Base-by-base conservation (phyloP, 2,888 invertebrate genomes). In the Mesorhabditis spiculigera region DNA sequence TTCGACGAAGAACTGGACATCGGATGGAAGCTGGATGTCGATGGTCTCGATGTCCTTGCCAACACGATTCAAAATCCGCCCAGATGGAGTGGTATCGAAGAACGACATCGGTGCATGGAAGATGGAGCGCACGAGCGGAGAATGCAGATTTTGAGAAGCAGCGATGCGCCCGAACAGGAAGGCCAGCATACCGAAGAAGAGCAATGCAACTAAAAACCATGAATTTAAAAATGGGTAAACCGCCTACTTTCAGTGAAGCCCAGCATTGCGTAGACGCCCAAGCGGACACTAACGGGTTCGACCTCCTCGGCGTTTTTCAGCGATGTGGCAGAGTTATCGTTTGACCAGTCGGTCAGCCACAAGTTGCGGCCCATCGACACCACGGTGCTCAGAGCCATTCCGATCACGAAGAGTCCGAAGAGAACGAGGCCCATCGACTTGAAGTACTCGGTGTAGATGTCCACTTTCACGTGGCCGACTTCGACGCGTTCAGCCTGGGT, bases 11-110 rank as follows among this genome's bases (percentile, higher is more conserved):
- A 85, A 83, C 66, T 85, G 84, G 0, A 85, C 81, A 66, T 85
- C 85, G 74, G 81, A 81, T 16, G 85, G 85, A 5, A 85, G 74
- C 16, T 81, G 73, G 28, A 85, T 74, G 70, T 85, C 85, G 66
- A 85, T 81, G 4, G 85, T 85, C 71, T 85, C 85, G 67, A 85
- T 85, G n/a, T n/a, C n/a, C n/a, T n/a, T n/a, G 62, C 85, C 85
- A 61, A 83, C 80, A 43, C 85, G 70, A 64, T 85, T 85, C 68
- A 85, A 67, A 66, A 85, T 81, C 41, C 85, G 73, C 44, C 85
- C 85, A 69, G 85, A 85, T 6, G 85, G 85, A 16, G 85, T 85
- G 4, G 82, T 84, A 71, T 85, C 85, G 70, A 78, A 85, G 75
- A 85, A 85, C 16, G 75, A 66, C 85, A 85, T 85, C 64, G 85